These are phyloP conservation scores for Andricus quercusramuli DNA, from an alignment of 2,888 invertebrate genomes.

Conservation along the genomic window DNA sequence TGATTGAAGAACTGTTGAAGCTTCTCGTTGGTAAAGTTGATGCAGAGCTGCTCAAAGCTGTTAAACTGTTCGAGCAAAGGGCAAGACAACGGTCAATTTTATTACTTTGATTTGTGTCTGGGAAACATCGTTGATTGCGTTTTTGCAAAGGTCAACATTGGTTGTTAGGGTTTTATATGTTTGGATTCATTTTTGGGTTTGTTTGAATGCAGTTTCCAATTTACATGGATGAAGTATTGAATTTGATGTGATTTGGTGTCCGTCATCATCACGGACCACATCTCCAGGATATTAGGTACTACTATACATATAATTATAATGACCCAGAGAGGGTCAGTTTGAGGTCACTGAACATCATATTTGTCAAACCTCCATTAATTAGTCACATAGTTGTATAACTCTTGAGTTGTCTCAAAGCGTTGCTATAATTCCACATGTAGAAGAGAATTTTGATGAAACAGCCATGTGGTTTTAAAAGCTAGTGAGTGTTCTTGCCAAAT, in stretches of 20 bases:
- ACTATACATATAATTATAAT: not conserved
- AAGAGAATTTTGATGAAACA: not conserved
- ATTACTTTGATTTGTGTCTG: slow-evolving; percentile 59
- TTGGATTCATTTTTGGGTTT: not conserved
- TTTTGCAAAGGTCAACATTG: slow-evolving; percentile 58
- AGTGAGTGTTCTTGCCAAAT: not conserved
- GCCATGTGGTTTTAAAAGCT: not conserved
- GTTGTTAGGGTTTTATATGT: slow-evolving; percentile 35
- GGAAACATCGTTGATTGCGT: slow-evolving; percentile 44
- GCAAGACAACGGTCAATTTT: slow-evolving; percentile 64
- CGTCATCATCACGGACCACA: not conserved
- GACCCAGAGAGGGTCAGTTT: not conserved
- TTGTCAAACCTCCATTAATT: not conserved
- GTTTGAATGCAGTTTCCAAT: not conserved
- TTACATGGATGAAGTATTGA: not conserved
- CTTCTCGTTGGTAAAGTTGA: slow-evolving; percentile 96
- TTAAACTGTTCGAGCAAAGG: slow-evolving; percentile 82
- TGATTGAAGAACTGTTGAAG: slow-evolving; percentile 97
- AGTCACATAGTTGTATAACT: not conserved
- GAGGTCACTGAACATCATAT: not conserved
- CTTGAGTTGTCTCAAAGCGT: not conserved
- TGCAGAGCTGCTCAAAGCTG: slow-evolving; percentile 96
- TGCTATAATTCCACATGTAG: not conserved
- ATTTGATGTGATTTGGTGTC: not conserved
- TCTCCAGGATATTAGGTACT: not conserved